Evolutionary conservation across 2,113 vertebrate genomes (phyloP), one percentile per base, ranked within the genome.

Genomic region (Perca fluviatilis): DNA sequence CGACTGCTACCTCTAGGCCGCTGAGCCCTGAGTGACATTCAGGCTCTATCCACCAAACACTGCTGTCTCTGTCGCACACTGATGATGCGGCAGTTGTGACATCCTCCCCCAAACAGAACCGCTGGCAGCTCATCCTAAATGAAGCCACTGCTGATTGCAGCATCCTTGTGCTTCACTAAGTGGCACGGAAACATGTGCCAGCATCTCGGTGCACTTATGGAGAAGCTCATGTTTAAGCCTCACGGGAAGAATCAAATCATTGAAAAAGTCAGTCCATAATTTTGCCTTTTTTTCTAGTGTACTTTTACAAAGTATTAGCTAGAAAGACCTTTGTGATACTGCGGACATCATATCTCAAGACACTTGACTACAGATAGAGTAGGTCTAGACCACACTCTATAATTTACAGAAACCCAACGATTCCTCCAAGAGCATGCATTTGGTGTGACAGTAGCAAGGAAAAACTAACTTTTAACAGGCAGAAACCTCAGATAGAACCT

Each of bases 11-110:
- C 61, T 63, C 53, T 30, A 43, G 60, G 77, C 79, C 40, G 18
- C 74, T 23, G 47, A 80, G 77, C 77, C 74, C 54, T 43, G 61
- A 76, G 79, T 90, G 86, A 91, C 91, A 83, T 90, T 93, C 84
- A 91, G 54, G 65, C 79, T 75, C 67, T 49, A 56, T 60, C 76
- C 80, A 74, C 33, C 68, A 51, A 72, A 80, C 66, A 16, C 43
- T 25, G 71, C 82, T n/a, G 84, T 63, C 58, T 43, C 71, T 43
- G 83, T 86, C 87, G 80, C 90, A 81, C 80, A 3, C 19, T 83
- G 87, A 89, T 91, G 92, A 92, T 79, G 80, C 54, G 4, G 83
- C 69, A 80, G 71, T 57, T 84, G 82, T 74, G 65, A 76, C 70
- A 67, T 11, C 80, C 25, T 46, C 75, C 49, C 27, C 49, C n/a